phyloP scores from a whole-genome alignment of 2,113 vertebrate genomes.

The Lutjanus erythropterus region DNA sequence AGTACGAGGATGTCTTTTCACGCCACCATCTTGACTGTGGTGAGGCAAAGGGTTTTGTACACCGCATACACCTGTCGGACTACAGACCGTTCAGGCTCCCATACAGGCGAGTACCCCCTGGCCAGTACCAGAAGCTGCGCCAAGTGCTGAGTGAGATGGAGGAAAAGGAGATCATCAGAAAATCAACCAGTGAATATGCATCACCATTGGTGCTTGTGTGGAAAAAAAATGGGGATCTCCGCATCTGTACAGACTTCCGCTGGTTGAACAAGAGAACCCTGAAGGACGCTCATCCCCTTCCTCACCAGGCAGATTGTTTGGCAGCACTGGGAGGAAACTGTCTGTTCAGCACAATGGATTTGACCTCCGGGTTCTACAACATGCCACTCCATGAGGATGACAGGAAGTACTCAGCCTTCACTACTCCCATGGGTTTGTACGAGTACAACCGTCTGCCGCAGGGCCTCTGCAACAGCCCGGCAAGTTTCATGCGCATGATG shows the following conservation, averaged over 20 bases:
- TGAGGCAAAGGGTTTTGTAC: constrained; percentile 11
- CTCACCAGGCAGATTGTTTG: constrained; percentile 7
- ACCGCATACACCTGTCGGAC: constrained; percentile 3
- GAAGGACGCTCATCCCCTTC: constrained; percentile 19
- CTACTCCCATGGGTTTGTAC: not conserved
- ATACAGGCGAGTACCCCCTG: not conserved
- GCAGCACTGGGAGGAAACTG: not conserved
- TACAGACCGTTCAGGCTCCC: constrained; percentile 5
- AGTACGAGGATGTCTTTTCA: constrained; percentile 17
- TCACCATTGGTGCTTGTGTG: constrained; percentile 3
- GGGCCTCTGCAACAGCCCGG: not conserved
- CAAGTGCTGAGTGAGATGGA: constrained; percentile 8
- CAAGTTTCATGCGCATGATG: not conserved
- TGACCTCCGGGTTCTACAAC: not conserved
- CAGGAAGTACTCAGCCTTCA: not conserved
- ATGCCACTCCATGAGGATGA: not conserved
- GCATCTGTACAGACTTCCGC: constrained; percentile 16
- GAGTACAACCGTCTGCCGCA: too few relatives aligned
- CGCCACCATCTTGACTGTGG: constrained; percentile 8
- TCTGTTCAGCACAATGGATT: not conserved
- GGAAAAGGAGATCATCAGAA: not conserved
- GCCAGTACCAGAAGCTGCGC: not conserved
- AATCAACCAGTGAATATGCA: not conserved
- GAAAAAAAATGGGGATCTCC: constrained; percentile 4
- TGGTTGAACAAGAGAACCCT: constrained; percentile 8